These are phyloP conservation scores for Apomyelois bistriatella DNA, from an alignment of 2,888 invertebrate genomes.

Conservation along the genomic window DNA sequence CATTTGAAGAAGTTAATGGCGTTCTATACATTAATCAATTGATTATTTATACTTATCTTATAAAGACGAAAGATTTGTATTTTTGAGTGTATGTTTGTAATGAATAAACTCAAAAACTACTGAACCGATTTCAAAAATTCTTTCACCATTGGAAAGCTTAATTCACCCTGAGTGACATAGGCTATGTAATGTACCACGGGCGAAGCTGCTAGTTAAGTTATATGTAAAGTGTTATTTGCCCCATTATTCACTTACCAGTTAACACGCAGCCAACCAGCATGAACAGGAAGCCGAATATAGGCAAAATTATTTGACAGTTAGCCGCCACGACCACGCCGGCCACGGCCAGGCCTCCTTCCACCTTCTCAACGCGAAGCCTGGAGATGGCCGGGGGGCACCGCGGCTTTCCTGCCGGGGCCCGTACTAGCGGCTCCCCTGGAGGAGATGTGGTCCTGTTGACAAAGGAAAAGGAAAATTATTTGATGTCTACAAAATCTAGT, in stretches of 20 bases:
- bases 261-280: slow-evolving; percentile 87
- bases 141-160: too few relatives aligned
- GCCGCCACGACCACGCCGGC: slow-evolving; percentile 88
- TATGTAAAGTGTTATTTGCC: not conserved
- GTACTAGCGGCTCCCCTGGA: slow-evolving; percentile 80
- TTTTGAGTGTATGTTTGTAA: too few relatives aligned
- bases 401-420: slow-evolving; percentile 73
- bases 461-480: slow-evolving; percentile 18
- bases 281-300: slow-evolving; percentile 88
- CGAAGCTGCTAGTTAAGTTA: too few relatives aligned
- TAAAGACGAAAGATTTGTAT: too few relatives aligned
- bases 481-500: too few relatives aligned
- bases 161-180: too few relatives aligned
- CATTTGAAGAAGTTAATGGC: too few relatives aligned
- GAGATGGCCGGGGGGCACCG: slow-evolving; percentile 85
- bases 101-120: too few relatives aligned
- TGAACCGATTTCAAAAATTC: too few relatives aligned
- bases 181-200: too few relatives aligned
- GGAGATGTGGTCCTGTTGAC: slow-evolving; percentile 68
- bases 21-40: too few relatives aligned
- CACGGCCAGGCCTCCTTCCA: slow-evolving; percentile 87
- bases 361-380: slow-evolving; percentile 85
- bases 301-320: slow-evolving; percentile 88
- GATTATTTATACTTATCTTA: too few relatives aligned
- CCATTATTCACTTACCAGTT: slow-evolving; percentile 76